These are phyloP conservation scores for Betta splendens DNA, from an alignment of 2,797 vertebrate species.

Conservation along the genomic window DNA sequence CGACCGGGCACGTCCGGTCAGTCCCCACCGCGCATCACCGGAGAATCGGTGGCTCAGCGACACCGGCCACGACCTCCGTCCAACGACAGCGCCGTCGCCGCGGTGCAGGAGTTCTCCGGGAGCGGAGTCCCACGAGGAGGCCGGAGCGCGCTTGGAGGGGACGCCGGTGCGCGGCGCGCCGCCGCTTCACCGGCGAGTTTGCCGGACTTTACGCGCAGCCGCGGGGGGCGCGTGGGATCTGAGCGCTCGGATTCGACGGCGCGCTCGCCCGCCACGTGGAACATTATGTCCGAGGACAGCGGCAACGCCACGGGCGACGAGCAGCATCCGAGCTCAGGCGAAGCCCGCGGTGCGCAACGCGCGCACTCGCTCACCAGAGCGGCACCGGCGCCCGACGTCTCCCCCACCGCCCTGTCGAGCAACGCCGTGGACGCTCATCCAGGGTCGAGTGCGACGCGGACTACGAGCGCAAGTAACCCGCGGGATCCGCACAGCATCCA, in stretches of 20 bases:
- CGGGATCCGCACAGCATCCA: conserved; percentile 64
- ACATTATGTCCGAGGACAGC: neutral
- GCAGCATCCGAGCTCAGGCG: conserved; percentile 21
- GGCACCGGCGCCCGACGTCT: conserved; percentile 2
- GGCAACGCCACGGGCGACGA: conserved; percentile 2
- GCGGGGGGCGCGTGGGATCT: neutral
- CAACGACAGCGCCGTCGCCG: conserved; percentile 25
- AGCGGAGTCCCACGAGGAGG: conserved; percentile 67
- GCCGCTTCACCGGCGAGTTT: neutral
- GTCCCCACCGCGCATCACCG: neutral
- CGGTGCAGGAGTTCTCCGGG: conserved; percentile 71
- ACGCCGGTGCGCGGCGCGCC: conserved; percentile 17
- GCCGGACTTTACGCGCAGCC: conserved; percentile 23
- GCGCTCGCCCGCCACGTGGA: conserved; percentile 12
- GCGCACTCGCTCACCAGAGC: conserved; percentile 21
- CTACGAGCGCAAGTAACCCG: conserved; percentile 51
- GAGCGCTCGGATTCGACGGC: neutral
- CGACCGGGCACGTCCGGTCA: conserved; percentile 9
- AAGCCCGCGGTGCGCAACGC: conserved; percentile 10
- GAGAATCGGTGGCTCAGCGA: conserved; percentile 6
- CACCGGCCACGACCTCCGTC: neutral
- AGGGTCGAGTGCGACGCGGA: conserved; percentile 14
- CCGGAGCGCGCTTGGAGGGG: conserved; percentile 38
- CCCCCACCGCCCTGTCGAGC: conserved; percentile 35
- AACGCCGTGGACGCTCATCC: conserved; percentile 59